Base-by-base conservation (phyloP, 2,113 vertebrate species). In the Burhinus oedicnemus region DNA sequence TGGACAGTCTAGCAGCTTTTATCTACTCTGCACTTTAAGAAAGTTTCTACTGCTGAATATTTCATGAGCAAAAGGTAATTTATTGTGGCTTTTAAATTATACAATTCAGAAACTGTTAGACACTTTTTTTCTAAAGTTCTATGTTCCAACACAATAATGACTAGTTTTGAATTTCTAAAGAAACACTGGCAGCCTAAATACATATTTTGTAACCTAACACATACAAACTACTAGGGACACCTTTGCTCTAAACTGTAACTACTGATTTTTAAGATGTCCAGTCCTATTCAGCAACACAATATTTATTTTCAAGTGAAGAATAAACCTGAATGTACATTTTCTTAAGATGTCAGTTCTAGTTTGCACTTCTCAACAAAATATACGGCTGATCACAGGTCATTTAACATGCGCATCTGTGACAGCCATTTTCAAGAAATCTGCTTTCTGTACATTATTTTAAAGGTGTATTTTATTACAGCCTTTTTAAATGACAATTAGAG, bases 11-110 rank as follows among this genome's bases (percentile, higher is more conserved):
- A 68, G 30, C 78, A 88, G 96, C 78, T 93, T 96, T 96, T 82
- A 94, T 95, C 94, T 95, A 85, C 89, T 89, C 58, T 72, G 89
- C 70, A 87, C 74, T 95, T 97, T 61, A 94, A 85, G 60, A 90
- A 92, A 95, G 87, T 94, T 96, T 94, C 62, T 61, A 25, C n/a
- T 72, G n/a, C 30, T 95, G 87, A 96, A 97, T 96, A 95, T 93
- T 97, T 95, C 36, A 97, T 95, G n/a, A 96, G 34, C 30, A 71
- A 89, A 93, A 96, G 86, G 84, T 95, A 88, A 94, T 82, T 95
- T 92, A 89, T 89, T 83, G 81, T 83, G 77, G 58, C 58, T 89
- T 96, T 83, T 82, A 87, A 83, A 95, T 89, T 76, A 91, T 65
- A 93, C 77, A 82, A 44, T 93, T 94, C 83, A 91, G 84, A 87